Base-by-base conservation (phyloP, 2,888 invertebrate species). In the Leptinotarsa peninsularis region DNA sequence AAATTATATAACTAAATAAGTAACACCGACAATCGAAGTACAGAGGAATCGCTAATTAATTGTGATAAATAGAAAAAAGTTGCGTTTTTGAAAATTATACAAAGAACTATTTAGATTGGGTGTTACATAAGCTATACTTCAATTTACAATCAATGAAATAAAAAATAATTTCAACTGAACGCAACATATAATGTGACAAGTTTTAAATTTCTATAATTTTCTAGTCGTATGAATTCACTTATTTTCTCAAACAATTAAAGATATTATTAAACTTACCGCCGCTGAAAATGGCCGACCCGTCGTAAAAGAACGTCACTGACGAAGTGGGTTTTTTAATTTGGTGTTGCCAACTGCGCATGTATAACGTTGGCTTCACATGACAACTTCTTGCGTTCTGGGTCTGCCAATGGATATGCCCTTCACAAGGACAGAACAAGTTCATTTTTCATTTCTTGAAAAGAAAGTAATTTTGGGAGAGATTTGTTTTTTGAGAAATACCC, bases 271-370 rank as follows among this genome's bases (percentile, higher is more conserved):
- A 77, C 77, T 78, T 67, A 79, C 78, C 72, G 58, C 67, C 52
- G 67, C 67, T 58, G 73, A 73, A 72, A 74, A 77, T 80, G 78
- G 77, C 77, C 76, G 78, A 76, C 75, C 68, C 69, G 73, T 76
- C 76, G 76, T 71, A 78, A 76, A 78, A 78, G 72, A 71, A 63
- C 17, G 33, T 43, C n/a, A 63, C 63, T 63, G 27, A 49, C 49
- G 66, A 75, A 75, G 72, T 75, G 75, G 43, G 68, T 63, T 75
- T 75, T 76, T 71, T 67, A 58, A 33, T 15, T n/a, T 71, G 50
- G 27, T 63, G 58, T 63, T 63, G 21, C 54, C 66, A 63, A 68
- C 54, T 79, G 78, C 78, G 66, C 68, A 72, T 21, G 27, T 14
- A 27, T n/a, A 5, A 27, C 15, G 63, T 4, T n/a, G 7, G 56